Evolutionary conservation across 2,113 vertebrate genomes (phyloP), one percentile per base, ranked within the genome.

Genomic region (Burhinus bistriatus): DNA sequence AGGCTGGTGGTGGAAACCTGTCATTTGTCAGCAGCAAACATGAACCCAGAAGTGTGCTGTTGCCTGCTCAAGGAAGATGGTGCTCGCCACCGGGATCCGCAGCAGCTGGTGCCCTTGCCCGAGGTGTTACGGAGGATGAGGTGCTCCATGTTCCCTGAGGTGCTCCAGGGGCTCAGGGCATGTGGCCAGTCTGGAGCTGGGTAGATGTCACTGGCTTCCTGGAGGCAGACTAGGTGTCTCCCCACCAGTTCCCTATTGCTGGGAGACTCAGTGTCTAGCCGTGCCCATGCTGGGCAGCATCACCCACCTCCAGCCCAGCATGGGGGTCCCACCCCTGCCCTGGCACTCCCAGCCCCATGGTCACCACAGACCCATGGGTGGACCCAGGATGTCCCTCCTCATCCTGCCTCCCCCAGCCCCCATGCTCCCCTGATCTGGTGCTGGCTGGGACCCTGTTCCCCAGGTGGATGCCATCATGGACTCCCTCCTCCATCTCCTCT

Each of bases 311-410:
- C 81, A 62, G 72, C 18, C 40, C 4, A 2, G 34, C 40, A 14
- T 2, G 4, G 45, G 21, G 15, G 20, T 20, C 6, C 15, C 32
- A 42, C 5, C 12, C 26, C 65, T 75, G 57, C 32, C 69, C 52
- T 66, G 62, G 9, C 3, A 8, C 15, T 54, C 29, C 55, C 47
- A 62, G 44, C 17, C 30, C 38, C 1, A 1, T 9, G 29, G 32
- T 32, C 3, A 1, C 45, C 4, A 1, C 1, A 19, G 36, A 55
- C 19, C 57, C 0, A 0, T 1, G 4, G 25, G 16, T 34, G 34
- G 34, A 30, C n/a, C n/a, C 22, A 54, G 45, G 52, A 7, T 83
- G 83, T 58, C 45, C 44, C 26, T 52, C 34, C 38, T n/a, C 19
- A 5, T 36, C 27, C 55, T 2, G 0, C 45, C 55, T 77, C 34